These are phyloP conservation scores for Drosophila sordidapex DNA, from an alignment of 2,888 invertebrate species.

Conservation along the genomic window DNA sequence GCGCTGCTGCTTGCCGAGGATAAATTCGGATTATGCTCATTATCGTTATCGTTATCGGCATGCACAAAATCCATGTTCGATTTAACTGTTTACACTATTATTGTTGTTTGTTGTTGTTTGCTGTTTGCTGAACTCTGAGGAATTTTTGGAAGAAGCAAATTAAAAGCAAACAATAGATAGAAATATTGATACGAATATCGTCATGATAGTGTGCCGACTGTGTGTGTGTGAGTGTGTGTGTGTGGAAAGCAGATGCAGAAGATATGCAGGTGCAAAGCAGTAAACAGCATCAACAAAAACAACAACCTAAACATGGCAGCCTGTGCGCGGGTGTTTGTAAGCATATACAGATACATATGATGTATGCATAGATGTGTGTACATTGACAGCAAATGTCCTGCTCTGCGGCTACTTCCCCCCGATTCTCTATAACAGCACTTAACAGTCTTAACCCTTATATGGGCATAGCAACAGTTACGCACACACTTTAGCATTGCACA, in stretches of 20 bases:
- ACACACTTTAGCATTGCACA: conserved; percentile 27
- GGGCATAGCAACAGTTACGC: conserved; percentile 47
- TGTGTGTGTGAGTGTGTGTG: conserved; percentile 9
- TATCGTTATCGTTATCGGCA: conserved; percentile 71
- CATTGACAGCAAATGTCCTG: conserved; percentile 30
- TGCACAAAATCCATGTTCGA: conserved; percentile 60
- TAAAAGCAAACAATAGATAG: conserved; percentile 51
- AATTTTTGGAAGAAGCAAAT: conserved; percentile 54
- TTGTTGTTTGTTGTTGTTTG: conserved; percentile 34
- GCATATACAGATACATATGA: not conserved
- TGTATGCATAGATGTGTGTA: not conserved
- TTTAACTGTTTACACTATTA: conserved; percentile 29
- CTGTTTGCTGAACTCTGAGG: conserved; percentile 39
- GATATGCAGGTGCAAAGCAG: conserved; percentile 52
- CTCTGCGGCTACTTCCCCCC: conserved; percentile 16
- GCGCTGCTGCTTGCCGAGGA: conserved; percentile 76
- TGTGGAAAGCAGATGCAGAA: conserved; percentile 34
- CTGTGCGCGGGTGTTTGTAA: conserved; percentile 13
- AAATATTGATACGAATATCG: conserved; percentile 35
- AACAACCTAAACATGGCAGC: conserved; percentile 35
- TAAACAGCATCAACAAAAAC: conserved; percentile 49
- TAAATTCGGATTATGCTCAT: conserved; percentile 70
- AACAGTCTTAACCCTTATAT: conserved; percentile 11
- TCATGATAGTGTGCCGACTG: conserved; percentile 28
- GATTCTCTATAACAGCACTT: not conserved